Evolutionary conservation across 2,888 invertebrate genomes (phyloP), one percentile per base, ranked within the genome.

Genomic region (Lasioglossum morio): DNA sequence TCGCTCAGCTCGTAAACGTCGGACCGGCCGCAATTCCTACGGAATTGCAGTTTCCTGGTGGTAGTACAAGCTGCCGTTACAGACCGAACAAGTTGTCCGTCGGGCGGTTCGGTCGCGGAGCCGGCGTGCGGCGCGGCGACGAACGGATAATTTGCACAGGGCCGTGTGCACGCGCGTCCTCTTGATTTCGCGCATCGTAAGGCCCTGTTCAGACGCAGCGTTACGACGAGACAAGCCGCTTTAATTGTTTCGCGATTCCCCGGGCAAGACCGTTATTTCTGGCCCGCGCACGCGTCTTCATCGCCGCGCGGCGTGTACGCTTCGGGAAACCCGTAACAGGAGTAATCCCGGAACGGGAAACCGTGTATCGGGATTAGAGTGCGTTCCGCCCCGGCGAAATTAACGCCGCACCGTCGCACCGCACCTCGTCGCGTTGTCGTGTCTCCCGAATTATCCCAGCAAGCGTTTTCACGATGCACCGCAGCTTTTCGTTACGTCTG

Each of bases 211-310:
- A 83, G 82, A 81, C 81, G 77, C 53, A 63, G 70, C 48, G 74
- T 87, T 85, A 84, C 79, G 77, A 77, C 77, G 70, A 63, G 69
- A 40, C 74, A 86, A 80, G 85, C 84, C 66, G 83, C 87, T 85
- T 82, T 88, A 91, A 91, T 85, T 83, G 91, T 90, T 85, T 73
- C 79, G 70, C 84, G 77, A 86, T 79, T 85, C 88, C 23, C 87
- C 77, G 27, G 4, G 73, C 63, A 78, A 81, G 85, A 87, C 74
- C 84, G 87, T 90, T 90, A 90, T 83, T 85, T 80, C 80, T 80
- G 79, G 76, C 69, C 81, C 81, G 86, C 70, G 69, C 79, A 82
- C 72, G 79, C 77, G 79, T 77, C 84, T 79, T 81, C 48, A 70
- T 79, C 60, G 77, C 70, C 27, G 30, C 72, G 23, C 27, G 7